These are phyloP conservation scores for Julus scandinavius DNA, from an alignment of 2,888 invertebrate genomes.

Conservation along the genomic window DNA sequence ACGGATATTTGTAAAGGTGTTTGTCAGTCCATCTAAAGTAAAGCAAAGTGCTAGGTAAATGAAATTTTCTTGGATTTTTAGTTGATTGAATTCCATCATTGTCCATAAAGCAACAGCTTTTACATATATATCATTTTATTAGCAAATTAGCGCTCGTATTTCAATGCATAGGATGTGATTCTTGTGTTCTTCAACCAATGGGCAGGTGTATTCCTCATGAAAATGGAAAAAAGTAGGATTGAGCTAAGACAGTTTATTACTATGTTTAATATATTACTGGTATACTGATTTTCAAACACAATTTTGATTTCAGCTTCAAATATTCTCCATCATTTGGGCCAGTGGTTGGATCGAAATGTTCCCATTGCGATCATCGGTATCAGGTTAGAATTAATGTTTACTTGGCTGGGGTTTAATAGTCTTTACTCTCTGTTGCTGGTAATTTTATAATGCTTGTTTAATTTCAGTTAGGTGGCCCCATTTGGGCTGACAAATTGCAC, in stretches of 20 bases:
- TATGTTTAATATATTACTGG: neutral
- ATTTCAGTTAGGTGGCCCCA: slow-evolving; percentile 86
- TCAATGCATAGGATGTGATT: slow-evolving; percentile 91
- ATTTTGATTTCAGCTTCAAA: slow-evolving; percentile 68
- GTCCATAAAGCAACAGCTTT: neutral
- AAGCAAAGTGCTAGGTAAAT: slow-evolving; percentile 83
- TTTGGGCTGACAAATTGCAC: slow-evolving; percentile 92
- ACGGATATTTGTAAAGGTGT: slow-evolving; percentile 88
- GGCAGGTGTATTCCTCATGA: slow-evolving; percentile 67
- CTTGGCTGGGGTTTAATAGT: neutral
- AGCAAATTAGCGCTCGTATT: slow-evolving; percentile 89
- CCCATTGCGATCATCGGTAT: slow-evolving; percentile 79
- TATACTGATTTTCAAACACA: neutral
- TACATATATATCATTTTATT: slow-evolving; percentile 57
- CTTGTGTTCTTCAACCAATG: slow-evolving; percentile 79
- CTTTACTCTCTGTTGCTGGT: slow-evolving; percentile 9
- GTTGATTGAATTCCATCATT: slow-evolving; percentile 44
- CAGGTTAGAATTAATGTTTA: slow-evolving; percentile 70
- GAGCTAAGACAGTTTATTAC: neutral
- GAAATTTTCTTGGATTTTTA: neutral
- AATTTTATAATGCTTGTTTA: slow-evolving; percentile 50
- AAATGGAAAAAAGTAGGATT: slow-evolving; percentile 60
- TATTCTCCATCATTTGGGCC: slow-evolving; percentile 78
- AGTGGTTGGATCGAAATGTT: slow-evolving; percentile 75
- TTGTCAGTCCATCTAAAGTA: slow-evolving; percentile 81